Conservation (phyloP, 2,888 invertebrate genomes). For the Cataglyphis cursor region DNA sequence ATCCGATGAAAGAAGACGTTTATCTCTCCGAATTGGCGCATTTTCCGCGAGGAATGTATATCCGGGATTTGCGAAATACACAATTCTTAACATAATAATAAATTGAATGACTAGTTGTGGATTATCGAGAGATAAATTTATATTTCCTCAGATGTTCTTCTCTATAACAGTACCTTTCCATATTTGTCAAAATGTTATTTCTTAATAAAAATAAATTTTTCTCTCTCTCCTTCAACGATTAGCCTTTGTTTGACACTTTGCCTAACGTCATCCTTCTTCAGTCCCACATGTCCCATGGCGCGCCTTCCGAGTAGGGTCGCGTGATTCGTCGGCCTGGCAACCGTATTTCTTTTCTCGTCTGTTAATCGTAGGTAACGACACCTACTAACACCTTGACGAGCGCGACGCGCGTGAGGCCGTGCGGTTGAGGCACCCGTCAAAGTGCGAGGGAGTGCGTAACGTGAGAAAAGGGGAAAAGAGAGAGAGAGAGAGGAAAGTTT, state of each 20-base stretch:
- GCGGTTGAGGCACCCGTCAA: conserved; percentile 63
- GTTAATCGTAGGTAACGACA: conserved; percentile 73
- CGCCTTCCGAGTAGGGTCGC: conserved; percentile 41
- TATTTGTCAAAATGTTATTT: not conserved
- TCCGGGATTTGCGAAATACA: not conserved
- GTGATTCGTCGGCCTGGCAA: conserved; percentile 65
- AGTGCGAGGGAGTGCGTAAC: conserved; percentile 33
- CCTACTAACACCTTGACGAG: conserved; percentile 72
- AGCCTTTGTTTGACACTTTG: conserved; percentile 27
- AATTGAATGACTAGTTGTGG: not conserved
- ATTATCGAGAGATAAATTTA: not conserved
- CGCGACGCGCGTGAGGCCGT: conserved; percentile 66
- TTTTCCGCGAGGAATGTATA: not conserved
- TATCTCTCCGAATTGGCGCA: not conserved
- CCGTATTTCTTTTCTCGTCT: conserved; percentile 67
- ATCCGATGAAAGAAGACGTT: not conserved
- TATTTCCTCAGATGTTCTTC: not conserved
- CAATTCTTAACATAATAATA: not conserved
- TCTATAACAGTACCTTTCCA: not conserved
- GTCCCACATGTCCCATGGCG: not conserved
- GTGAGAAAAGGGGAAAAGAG: conserved; percentile 34
- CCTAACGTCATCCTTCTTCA: conserved; percentile 5
- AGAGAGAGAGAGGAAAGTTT: conserved; percentile 51
- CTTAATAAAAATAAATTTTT: conserved; percentile 18
- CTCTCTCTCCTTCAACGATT: not conserved